Percentiles rank a stretch among this genome's conserved stretches.
These are phyloP conservation scores for Luidia sarsii DNA, from an alignment of 53 echinoderm and acorn worm genomes.

Conservation along the genomic window DNA sequence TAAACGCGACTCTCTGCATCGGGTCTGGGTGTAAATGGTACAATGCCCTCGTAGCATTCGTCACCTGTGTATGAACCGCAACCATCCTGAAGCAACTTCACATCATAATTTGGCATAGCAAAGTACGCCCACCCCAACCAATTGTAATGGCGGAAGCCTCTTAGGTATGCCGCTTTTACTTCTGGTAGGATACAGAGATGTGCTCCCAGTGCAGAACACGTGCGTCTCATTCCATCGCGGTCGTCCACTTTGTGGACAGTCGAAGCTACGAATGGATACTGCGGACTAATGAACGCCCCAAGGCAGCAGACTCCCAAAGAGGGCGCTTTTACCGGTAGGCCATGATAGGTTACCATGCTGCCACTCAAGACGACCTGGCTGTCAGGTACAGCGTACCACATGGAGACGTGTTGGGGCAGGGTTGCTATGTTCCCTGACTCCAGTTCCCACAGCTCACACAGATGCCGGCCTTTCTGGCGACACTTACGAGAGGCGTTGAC, in stretches of 20 bases:
- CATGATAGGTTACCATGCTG: neutral
- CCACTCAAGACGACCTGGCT: neutral
- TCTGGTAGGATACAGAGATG: constrained; percentile 17
- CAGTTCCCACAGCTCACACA: too few species aligned
- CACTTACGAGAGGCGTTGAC: too few species aligned
- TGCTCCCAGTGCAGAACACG: constrained; percentile 1
- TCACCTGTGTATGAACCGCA: neutral
- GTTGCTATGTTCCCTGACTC: too few species aligned
- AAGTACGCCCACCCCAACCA: constrained; percentile 1
- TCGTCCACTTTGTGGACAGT: neutral
- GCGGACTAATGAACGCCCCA: neutral
- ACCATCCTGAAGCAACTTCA: neutral
- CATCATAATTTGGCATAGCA: neutral
- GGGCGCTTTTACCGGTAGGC: neutral
- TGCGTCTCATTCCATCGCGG: neutral
- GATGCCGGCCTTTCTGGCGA: too few species aligned
- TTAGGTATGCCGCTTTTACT: constrained; percentile 14
- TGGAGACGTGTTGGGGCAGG: neutral
- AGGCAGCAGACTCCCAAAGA: neutral
- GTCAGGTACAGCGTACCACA: constrained; percentile 15
- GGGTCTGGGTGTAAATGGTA: constrained; percentile 25
- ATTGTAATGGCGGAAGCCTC: too few species aligned
- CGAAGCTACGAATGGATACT: neutral
- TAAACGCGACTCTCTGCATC: neutral
- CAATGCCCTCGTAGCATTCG: constrained; percentile 21